phyloP scores from a whole-genome alignment of 2,888 invertebrate genomes.

The Epirrhoe alternata region DNA sequence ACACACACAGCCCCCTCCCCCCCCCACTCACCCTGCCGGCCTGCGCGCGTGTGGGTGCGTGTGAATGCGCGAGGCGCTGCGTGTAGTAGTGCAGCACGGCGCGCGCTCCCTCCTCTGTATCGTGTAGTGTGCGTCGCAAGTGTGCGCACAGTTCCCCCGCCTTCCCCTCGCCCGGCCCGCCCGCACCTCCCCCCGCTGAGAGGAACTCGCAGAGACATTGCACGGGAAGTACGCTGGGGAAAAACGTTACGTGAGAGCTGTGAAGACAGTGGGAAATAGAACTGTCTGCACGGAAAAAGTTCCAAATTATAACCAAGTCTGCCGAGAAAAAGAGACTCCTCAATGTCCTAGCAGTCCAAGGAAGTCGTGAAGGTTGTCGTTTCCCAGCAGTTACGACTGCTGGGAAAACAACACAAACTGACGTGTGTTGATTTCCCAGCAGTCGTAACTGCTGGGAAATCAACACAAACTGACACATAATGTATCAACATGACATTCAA shows the following conservation, averaged over 20 bases:
- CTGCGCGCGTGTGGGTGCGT: conserved; percentile 90
- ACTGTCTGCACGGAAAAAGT: too few species aligned
- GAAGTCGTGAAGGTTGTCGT: too few species aligned
- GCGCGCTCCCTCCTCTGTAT: conserved; percentile 86
- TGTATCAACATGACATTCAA: too few species aligned
- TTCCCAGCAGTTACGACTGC: too few species aligned
- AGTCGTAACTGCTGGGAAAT: too few species aligned
- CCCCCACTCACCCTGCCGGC: conserved; percentile 86
- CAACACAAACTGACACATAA: too few species aligned
- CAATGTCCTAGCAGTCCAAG: too few species aligned
- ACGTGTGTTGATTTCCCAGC: too few species aligned
- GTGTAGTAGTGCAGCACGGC: conserved; percentile 96
- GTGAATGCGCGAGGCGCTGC: conserved; percentile 92
- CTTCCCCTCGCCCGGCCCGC: conserved; percentile 70
- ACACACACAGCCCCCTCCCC: neutral
- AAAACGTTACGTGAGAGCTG: neutral
- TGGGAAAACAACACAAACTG: too few species aligned
- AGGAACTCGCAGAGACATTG: conserved; percentile 99
- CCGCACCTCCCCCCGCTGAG: conserved; percentile 85
- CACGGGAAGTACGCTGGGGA: conserved; percentile 93
- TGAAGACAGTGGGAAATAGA: too few species aligned
- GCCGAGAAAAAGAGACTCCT: too few species aligned
- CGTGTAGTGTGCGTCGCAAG: conserved; percentile 81
- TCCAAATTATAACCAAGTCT: too few species aligned
- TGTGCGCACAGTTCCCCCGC: conserved; percentile 89